Evolutionary conservation across 2,113 vertebrate genomes (phyloP).

Genomic region (Talpa occidentalis): DNA sequence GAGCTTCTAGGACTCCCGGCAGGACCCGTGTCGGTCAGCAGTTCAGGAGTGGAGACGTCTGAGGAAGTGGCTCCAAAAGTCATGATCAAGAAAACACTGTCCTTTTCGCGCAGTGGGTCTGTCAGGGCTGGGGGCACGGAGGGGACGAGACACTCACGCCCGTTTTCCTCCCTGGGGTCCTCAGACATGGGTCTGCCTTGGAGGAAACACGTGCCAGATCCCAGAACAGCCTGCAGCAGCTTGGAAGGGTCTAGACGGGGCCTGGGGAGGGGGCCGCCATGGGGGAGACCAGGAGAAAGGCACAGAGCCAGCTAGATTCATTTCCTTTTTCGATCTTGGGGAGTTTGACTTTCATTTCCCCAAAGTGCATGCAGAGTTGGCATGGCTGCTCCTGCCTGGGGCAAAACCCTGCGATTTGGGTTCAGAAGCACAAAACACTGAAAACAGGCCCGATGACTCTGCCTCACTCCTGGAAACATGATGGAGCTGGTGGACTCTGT

Average conservation of each 20-base stretch:
- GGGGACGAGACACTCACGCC: not conserved
- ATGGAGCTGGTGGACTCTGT: accelerated
- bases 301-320: constrained; percentile 76
- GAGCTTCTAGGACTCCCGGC: not conserved
- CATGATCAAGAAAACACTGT: not conserved
- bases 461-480: accelerated
- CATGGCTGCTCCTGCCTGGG: constrained; percentile 4
- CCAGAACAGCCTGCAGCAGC: not conserved
- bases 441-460: accelerated
- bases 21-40: not conserved
- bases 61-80: constrained; percentile 19
- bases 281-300: not conserved
- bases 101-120: not conserved
- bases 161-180: not conserved
- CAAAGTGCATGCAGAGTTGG: constrained; percentile 70
- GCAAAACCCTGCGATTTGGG: not conserved
- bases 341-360: constrained; percentile 85
- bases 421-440: accelerated
- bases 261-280: not conserved
- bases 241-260: not conserved
- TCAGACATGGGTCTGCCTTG: not conserved
- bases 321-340: constrained; percentile 85
- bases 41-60: not conserved
- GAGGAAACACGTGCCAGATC: not conserved
- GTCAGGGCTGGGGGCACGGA: accelerated